Evolutionary conservation across 2,113 vertebrate genomes (phyloP), one percentile per base, ranked within the genome.

Genomic region (Carassius carassius): DNA sequence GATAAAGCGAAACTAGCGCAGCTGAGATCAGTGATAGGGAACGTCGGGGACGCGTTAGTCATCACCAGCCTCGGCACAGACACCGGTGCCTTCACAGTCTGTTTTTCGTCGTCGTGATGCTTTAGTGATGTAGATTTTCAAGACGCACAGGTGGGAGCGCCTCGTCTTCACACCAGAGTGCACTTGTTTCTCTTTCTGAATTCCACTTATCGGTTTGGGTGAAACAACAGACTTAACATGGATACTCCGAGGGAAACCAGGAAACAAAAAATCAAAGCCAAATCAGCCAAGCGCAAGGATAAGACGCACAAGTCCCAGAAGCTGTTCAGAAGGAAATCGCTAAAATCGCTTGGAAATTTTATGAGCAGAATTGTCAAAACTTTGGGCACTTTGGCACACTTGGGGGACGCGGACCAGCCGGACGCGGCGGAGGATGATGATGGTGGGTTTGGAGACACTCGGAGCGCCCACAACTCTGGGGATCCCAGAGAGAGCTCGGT

Each of bases 341-440:
- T 96, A 87, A 94, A 93, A 67, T 96, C 95, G 65, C 89, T 97
- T 51, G 94, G 96, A 85, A 92, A 94, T 90, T 96, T 96, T 83
- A 94, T 95, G 91, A 93, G 93, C 83, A 92, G 94, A 90, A 90
- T 96, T 84, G 89, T 96, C 51, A 94, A 94, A 94, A 95, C 93
- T 94, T 95, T 95, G 89, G 92, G 92, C 88, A 94, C 92, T 92
- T 93, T 95, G 89, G 92, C 93, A 83, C 94, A 94, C 93, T 92
- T 94, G 78, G 93, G 92, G 78, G 93, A 93, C 83, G 90, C 87
- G 56, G 89, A 91, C 21, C 79, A 90, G 75, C 88, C 88, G 60
- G 93, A 92, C 84, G 86, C 88, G 1, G 93, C 92, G 88, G 94
- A 95, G 82, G 95, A 96, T 84, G 95, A 96, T 86, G 95, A 95